These are phyloP conservation scores for Lithosia quadra DNA, from an alignment of 2,888 invertebrate genomes.

Conservation along the genomic window DNA sequence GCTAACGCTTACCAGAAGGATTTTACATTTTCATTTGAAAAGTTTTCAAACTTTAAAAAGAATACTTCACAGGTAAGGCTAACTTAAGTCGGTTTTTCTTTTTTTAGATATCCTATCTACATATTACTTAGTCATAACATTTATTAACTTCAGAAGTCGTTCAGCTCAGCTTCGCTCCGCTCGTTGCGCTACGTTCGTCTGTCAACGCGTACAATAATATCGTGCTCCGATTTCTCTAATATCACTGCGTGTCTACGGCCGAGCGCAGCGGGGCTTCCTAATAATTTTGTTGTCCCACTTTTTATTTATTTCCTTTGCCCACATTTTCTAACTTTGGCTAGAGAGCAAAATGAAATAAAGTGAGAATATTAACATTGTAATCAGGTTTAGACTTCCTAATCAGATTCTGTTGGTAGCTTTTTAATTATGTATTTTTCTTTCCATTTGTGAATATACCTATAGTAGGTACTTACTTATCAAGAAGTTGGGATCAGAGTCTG, in stretches of 20 bases:
- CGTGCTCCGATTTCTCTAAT: constrained; percentile 55
- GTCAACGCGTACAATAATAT: constrained; percentile 36
- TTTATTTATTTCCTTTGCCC: constrained; percentile 53
- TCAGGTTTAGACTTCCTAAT: constrained; percentile 46
- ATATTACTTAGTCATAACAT: background rate
- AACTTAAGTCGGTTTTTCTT: background rate
- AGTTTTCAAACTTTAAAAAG: too few relatives aligned
- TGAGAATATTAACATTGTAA: constrained; percentile 52
- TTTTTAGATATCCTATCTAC: too few relatives aligned
- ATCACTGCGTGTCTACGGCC: constrained; percentile 51
- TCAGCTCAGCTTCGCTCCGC: constrained; percentile 27
- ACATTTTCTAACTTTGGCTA: constrained; percentile 44
- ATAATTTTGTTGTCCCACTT: constrained; percentile 52
- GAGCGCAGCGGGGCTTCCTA: constrained; percentile 48
- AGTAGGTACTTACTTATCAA: background rate
- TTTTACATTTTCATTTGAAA: background rate
- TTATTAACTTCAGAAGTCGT: background rate
- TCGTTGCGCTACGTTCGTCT: constrained; percentile 32
- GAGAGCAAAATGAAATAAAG: constrained; percentile 46
- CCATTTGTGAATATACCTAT: background rate
- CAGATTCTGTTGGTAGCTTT: constrained; percentile 18
- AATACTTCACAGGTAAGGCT: background rate
- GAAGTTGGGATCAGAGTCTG: too few relatives aligned
- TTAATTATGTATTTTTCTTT: constrained; percentile 1
- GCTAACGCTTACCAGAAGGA: background rate